Evolutionary conservation across 1,140 invertebrate genomes (phyloP), one percentile per base, ranked within the genome.

Genomic region (Popillia japonica): DNA sequence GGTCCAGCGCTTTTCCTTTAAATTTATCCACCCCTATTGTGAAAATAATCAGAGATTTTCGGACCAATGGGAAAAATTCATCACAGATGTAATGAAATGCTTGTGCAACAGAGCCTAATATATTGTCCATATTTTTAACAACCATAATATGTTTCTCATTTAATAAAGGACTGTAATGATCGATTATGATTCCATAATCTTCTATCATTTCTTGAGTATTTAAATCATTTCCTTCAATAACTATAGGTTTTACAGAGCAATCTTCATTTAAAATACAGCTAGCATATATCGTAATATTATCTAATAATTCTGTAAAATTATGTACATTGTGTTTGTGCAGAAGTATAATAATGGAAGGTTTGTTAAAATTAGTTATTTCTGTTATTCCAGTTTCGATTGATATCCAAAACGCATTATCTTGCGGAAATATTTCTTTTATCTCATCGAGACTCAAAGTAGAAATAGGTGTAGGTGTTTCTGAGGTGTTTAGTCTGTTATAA

Each of bases 21-120:
- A 82, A 76, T 55, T 78, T 73, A 14, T 84, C 77, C 0, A 85
- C 81, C 77, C 81, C 85, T 48, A 90, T 81, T 40, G 89, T 90
- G 78, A 90, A 90, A 76, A 90, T 86, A 83, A 89, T 88, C 23
- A 88, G 85, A 79, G 87, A 87, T 76, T 84, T 87, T 41, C 85
- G 84, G 2, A 88, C 88, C 1, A 89, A 77, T 2, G 89, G 89
- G 76, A 87, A 86, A 75, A 86, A 87, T 81, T 88, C 88, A 83
- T 90, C 89, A 81, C 89, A 90, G 76, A 90, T 87, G 77, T 85
- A 87, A 81, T 90, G 89, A 79, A 90, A 90, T 8, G 88, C 88
- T 87, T 88, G 89, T 0, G 88, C 88, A 0, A 88, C 82, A 8
- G 80, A 79, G 10, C 86, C 86, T 6, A 88, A 86, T 4, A 90